Percentiles rank a stretch among this genome's conserved stretches.
Evolutionary conservation across 2,797 vertebrate genomes (phyloP).

Genomic region (Carduelis carduelis): DNA sequence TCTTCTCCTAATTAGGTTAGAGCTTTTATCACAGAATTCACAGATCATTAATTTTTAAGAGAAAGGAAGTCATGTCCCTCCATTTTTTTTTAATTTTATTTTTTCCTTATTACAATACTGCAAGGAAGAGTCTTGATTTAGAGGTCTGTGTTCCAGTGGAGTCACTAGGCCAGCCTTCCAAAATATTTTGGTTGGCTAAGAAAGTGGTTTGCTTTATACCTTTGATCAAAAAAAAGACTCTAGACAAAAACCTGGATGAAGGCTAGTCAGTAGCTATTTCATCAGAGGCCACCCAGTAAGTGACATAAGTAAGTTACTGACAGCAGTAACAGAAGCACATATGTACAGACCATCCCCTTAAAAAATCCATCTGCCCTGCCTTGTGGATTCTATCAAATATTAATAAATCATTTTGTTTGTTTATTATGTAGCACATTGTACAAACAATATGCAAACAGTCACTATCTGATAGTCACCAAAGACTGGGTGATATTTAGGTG

Average conservation of each 20-base stretch:
- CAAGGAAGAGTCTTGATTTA: not conserved
- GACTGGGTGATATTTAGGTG: not conserved
- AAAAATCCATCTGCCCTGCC: constrained; percentile 47
- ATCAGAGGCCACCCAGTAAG: not conserved
- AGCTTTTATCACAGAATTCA: not conserved
- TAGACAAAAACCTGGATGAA: not conserved
- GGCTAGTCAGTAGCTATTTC: not conserved
- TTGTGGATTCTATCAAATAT: not conserved
- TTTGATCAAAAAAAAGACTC: not conserved
- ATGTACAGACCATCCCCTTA: not conserved
- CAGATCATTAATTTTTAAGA: not conserved
- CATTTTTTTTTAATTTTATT: not conserved
- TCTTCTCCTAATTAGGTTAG: not conserved
- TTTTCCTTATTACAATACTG: not conserved
- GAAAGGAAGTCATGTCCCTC: not conserved
- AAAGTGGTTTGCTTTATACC: not conserved
- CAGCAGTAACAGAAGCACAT: not conserved
- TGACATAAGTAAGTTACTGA: constrained; percentile 10
- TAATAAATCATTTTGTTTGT: not conserved
- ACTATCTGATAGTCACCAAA: not conserved
- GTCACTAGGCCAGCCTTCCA: not conserved
- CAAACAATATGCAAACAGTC: constrained; percentile 5
- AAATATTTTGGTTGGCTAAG: not conserved
- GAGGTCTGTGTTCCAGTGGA: not conserved
- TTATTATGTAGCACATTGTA: not conserved